Percentiles rank a stretch among this genome's conserved stretches.
phyloP scores from a whole-genome alignment of 2,888 invertebrate species.

The Lacanobia wlatinum region DNA sequence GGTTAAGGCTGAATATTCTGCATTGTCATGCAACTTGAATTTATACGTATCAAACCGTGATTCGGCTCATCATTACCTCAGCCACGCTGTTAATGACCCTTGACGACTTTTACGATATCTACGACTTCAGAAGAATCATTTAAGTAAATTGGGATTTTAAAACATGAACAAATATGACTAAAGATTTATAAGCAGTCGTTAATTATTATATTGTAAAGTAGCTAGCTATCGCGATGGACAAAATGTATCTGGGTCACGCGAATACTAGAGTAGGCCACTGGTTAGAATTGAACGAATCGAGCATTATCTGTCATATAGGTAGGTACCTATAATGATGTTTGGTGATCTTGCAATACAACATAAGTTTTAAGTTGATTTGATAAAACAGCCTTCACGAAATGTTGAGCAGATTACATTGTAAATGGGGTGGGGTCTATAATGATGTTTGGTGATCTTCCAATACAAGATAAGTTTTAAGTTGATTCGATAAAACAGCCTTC shows the following conservation, averaged over 20 bases:
- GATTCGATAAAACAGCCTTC: constrained; percentile 66
- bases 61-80: constrained; percentile 14
- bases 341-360: constrained; percentile 13
- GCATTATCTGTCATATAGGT: constrained; percentile 59
- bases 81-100: constrained; percentile 5
- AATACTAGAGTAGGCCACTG: constrained; percentile 74
- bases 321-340: constrained; percentile 8
- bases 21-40: constrained; percentile 40
- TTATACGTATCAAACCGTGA: constrained; percentile 13
- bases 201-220: constrained; percentile 38
- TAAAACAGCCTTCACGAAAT: constrained; percentile 69
- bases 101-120: constrained; percentile 2
- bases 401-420: constrained; percentile 69
- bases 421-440: constrained; percentile 67
- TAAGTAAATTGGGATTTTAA: constrained; percentile 5
- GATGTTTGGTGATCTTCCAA: constrained; percentile 19
- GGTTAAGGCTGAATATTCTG: constrained; percentile 20
- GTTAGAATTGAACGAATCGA: constrained; percentile 64
- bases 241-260: constrained; percentile 74
- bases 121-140: constrained; percentile 15
- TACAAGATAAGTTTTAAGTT: constrained; percentile 29
- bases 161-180: neutral
- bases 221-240: constrained; percentile 63
- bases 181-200: constrained; percentile 12
- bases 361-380: constrained; percentile 42